Evolutionary conservation across 2,797 vertebrate species (phyloP).

Genomic region (Jordanella pulchra): DNA sequence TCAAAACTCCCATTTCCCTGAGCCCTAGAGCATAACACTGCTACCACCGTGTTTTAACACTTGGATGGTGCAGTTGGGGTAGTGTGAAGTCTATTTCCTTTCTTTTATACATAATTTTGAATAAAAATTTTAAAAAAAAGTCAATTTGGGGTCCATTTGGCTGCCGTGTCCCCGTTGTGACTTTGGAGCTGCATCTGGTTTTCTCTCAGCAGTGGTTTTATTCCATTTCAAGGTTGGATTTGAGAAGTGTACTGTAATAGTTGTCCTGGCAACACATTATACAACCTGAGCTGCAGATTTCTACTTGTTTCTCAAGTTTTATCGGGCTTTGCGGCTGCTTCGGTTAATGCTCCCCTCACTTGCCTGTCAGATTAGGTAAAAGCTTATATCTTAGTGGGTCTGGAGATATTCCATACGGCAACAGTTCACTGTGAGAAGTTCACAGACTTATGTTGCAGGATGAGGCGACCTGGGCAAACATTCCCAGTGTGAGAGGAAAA

Average conservation of each 20-base stretch:
- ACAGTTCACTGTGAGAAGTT: background rate
- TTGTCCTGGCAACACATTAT: background rate
- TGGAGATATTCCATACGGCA: background rate
- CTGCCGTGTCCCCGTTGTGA: background rate
- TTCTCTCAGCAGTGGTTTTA: background rate
- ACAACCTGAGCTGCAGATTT: background rate
- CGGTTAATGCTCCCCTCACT: background rate
- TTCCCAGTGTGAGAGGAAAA: constrained; percentile 41
- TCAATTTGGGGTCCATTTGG: background rate
- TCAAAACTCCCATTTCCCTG: background rate
- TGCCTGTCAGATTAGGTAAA: background rate
- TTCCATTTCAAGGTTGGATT: background rate
- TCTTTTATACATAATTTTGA: background rate
- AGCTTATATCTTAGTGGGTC: background rate
- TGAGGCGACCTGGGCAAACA: constrained; percentile 56
- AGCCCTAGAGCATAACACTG: background rate
- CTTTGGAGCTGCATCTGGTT: background rate
- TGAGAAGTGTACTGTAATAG: background rate
- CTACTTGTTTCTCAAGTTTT: background rate
- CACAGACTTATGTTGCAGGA: constrained; percentile 68
- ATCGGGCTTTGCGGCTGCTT: background rate
- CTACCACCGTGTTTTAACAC: background rate
- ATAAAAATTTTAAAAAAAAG: no score
- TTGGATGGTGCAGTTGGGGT: background rate
- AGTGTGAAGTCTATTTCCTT: no score